A percentile compares a stretch with the other conserved stretches of the same genome.
phyloP scores from a whole-genome alignment of 2,888 invertebrate species.

The Drosophila eohydei region DNA sequence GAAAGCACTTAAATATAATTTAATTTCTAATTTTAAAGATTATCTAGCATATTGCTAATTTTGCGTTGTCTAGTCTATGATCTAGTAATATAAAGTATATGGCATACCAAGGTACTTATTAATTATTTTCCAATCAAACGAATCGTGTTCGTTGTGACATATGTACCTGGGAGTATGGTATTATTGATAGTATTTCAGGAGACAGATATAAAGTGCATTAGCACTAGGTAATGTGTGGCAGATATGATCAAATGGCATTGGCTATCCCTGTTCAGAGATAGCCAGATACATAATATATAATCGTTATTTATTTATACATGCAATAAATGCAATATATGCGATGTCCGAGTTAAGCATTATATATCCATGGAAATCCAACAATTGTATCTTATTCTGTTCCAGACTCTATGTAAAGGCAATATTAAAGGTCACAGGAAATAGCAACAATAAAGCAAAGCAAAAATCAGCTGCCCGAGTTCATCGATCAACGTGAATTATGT shows the following conservation, averaged over 20 bases:
- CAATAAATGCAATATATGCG: not conserved
- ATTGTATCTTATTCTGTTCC: not conserved
- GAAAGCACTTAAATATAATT: slow-evolving; percentile 26
- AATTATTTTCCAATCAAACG: not conserved
- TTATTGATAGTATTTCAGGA: not conserved
- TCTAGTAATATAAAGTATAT: not conserved
- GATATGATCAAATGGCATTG: not conserved
- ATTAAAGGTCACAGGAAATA: slow-evolving; percentile 13
- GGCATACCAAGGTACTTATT: not conserved
- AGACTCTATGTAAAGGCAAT: slow-evolving; percentile 25
- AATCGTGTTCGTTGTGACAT: not conserved
- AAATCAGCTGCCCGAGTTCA: slow-evolving; percentile 46
- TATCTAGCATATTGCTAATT: slow-evolving; percentile 12
- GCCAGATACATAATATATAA: not conserved
- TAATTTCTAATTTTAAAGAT: slow-evolving; percentile 20
- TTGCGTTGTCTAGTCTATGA: not conserved
- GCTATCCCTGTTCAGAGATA: not conserved
- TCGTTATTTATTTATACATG: not conserved
- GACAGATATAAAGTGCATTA: slow-evolving; percentile 19
- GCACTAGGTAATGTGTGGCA: not conserved
- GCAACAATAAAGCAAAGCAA: slow-evolving; percentile 9
- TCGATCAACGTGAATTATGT: slow-evolving; percentile 74
- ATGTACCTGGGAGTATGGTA: not conserved
- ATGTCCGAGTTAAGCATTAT: not conserved
- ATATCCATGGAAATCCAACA: not conserved